Conservation (phyloP, 2,888 invertebrate genomes). For the Mantis religiosa region DNA sequence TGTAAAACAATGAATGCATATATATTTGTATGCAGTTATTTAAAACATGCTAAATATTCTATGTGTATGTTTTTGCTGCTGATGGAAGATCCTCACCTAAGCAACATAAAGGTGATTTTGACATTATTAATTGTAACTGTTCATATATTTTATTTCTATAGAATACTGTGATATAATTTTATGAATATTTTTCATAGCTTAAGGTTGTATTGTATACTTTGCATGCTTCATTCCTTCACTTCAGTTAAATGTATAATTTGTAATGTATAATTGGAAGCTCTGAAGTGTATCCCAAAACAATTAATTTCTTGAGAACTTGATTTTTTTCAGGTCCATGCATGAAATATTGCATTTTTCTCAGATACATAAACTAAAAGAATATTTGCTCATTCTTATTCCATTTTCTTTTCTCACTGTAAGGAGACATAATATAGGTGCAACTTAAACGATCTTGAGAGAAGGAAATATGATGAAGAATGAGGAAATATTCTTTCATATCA, state of each 20-base stretch:
- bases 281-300: background rate
- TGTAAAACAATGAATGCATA: background rate
- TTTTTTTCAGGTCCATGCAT: background rate
- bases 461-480: background rate
- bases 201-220: slow-evolving; percentile 21
- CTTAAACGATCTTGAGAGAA: background rate
- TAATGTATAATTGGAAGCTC: slow-evolving; percentile 10
- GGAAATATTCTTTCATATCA: background rate
- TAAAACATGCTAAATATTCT: background rate
- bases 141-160: slow-evolving; percentile 14
- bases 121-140: background rate
- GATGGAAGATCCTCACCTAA: slow-evolving; percentile 1
- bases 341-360: background rate
- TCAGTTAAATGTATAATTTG: background rate
- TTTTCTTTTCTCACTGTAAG: background rate
- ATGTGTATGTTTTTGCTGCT: background rate
- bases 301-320: background rate
- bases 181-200: slow-evolving; percentile 18
- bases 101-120: background rate
- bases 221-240: slow-evolving; percentile 24
- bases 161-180: slow-evolving; percentile 26
- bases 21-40: background rate
- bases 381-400: background rate
- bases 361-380: background rate
- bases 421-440: slow-evolving; percentile 27